These are phyloP conservation scores for Lasioglossum morio DNA, from an alignment of 2,888 invertebrate species.

Conservation along the genomic window DNA sequence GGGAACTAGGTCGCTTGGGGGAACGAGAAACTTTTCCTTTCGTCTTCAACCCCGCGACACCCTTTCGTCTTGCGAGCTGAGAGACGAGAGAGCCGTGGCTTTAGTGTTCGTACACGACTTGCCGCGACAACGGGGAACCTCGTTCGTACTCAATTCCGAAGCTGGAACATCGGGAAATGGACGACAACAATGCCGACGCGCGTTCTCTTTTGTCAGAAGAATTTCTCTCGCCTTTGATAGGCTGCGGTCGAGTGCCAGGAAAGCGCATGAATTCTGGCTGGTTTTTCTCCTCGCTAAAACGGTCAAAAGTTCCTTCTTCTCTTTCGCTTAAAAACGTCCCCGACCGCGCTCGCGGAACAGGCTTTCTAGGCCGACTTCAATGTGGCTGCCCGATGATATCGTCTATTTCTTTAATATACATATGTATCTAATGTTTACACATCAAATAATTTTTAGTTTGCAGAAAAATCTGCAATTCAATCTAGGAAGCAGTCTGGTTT, in stretches of 20 bases:
- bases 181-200: conserved; percentile 29
- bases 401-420: too few species aligned
- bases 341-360: not conserved
- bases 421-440: too few species aligned
- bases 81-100: conserved; percentile 5
- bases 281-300: not conserved
- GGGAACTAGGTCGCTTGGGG: conserved; percentile 65
- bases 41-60: conserved; percentile 49
- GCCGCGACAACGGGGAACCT: conserved; percentile 30
- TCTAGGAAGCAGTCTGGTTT: not conserved
- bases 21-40: conserved; percentile 71
- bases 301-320: conserved; percentile 2
- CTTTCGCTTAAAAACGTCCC: not conserved
- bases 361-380: not conserved
- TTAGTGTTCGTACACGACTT: conserved; percentile 47
- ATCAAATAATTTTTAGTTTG: too few species aligned
- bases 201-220: conserved; percentile 25
- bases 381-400: not conserved
- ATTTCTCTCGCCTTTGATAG: conserved; percentile 13
- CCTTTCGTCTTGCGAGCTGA: conserved; percentile 29
- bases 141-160: conserved; percentile 54
- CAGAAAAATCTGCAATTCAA: too few species aligned
- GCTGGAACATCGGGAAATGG: conserved; percentile 26
- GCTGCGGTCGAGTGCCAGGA: not conserved
- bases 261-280: conserved; percentile 6